Base-by-base conservation (phyloP, 1,140 invertebrate genomes). In the Stegodyphus dumicola region DNA sequence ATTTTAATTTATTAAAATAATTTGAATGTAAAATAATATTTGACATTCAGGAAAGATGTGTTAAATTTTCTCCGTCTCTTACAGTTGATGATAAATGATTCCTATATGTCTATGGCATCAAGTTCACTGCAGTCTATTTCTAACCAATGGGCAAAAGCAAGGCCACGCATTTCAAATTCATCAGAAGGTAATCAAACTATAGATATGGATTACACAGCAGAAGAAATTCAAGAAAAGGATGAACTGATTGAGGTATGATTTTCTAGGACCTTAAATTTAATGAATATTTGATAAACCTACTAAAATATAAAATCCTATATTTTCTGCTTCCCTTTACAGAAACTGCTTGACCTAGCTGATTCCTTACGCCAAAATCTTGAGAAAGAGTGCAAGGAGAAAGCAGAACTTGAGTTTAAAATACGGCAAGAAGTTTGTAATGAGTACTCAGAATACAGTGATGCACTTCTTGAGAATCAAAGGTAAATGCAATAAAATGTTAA, bases 381-480 rank as follows among this genome's bases (percentile, higher is more conserved):
- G 15, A n/a, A 73, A 54, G 84, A 76, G 18, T 78, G 66, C 53
- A 71, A 65, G 18, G 67, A 78, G 66, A 86, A 78, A 11, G 48
- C 66, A 18, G 52, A 74, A 65, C 18, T 86, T 6, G 84, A 86
- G 54, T 6, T 33, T 51, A 65, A 77, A 33, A 73, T 86, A 13
- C 48, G 84, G 15, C 60, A 78, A 65, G 76, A 86, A 65, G 69
- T 86, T 5, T 71, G 49, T 53, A 15, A 73, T 65, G 84, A 86
- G 7, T 78, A 64, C 54, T 70, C 84, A 60, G 48, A 71, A 71
- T 77, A 85, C 15, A 85, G 69, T 83, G 79, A 83, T 83, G 33
- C 33, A 33, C 51, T 83, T 10, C 49, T 83, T 2, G 79, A 83
- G 6, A 66, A 52, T 17, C 79, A 83, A 51, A 74, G 74, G 79